phyloP scores from a whole-genome alignment of 1,140 invertebrate species.

The Drosophila dunni region DNA sequence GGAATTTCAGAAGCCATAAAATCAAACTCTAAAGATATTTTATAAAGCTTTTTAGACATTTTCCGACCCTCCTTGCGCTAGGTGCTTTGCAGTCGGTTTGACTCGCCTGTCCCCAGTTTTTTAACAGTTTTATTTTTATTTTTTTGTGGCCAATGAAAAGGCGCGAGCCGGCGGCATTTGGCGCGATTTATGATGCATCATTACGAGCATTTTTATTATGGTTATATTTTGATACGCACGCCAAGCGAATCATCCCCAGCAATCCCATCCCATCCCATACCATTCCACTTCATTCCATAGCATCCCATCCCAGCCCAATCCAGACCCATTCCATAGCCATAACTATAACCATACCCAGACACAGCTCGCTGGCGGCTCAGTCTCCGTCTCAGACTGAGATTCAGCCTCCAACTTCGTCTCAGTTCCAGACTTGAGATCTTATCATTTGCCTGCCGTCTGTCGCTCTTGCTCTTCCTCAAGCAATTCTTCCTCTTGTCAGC shows the following conservation, averaged over 20 bases:
- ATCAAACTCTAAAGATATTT: no score
- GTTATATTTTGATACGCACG: constrained; percentile 70
- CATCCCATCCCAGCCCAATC: not conserved
- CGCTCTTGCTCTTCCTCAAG: constrained; percentile 2
- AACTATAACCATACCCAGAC: not conserved
- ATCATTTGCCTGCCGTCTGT: constrained; percentile 38
- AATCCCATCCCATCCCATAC: constrained; percentile 20
- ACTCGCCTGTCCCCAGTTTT: not conserved
- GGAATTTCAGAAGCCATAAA: no score
- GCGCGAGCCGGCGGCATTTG: constrained; percentile 56
- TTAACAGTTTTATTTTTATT: not conserved
- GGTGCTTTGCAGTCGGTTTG: no score
- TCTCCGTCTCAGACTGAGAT: not conserved
- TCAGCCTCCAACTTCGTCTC: not conserved
- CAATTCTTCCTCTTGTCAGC: constrained; percentile 5
- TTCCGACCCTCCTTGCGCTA: no score
- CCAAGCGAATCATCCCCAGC: constrained; percentile 41
- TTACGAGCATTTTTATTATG: constrained; percentile 73
- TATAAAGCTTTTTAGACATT: no score
- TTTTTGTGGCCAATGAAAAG: constrained; percentile 28
- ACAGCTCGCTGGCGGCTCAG: constrained; percentile 11
- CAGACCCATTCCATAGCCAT: not conserved
- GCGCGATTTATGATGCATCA: constrained; percentile 77
- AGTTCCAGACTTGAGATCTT: constrained; percentile 34
- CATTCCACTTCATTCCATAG: not conserved